These are phyloP conservation scores for Zoroaster sp. DNA, from an alignment of 53 echinoderm and acorn worm genomes.

Conservation along the genomic window DNA sequence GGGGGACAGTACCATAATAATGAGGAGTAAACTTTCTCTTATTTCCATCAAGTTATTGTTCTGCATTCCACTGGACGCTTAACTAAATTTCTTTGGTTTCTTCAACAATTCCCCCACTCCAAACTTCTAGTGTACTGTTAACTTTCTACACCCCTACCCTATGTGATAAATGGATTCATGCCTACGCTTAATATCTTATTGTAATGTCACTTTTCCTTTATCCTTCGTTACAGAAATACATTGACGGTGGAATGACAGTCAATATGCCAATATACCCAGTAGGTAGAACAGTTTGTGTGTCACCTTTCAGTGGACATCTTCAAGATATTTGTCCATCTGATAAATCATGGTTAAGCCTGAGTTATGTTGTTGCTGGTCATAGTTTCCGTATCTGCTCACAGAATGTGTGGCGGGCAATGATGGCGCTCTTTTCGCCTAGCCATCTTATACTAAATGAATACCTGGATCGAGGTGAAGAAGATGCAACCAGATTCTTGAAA, in stretches of 20 bases:
- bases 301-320: constrained; percentile 74
- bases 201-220: not conserved
- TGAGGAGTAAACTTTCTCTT: too few relatives aligned
- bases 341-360: constrained; percentile 52
- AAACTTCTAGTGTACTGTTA: too few relatives aligned
- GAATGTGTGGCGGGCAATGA: constrained; percentile 65
- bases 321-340: constrained; percentile 82
- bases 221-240: constrained; percentile 62
- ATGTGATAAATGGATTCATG: too few relatives aligned
- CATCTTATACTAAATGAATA: constrained; percentile 50
- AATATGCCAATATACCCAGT: constrained; percentile 69
- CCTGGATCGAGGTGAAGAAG: constrained; percentile 51
- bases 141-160: too few relatives aligned
- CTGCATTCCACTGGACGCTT: too few relatives aligned
- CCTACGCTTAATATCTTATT: too few relatives aligned
- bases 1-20: too few relatives aligned
- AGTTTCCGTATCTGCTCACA: constrained; percentile 65
- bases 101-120: too few relatives aligned
- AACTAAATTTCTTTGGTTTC: too few relatives aligned
- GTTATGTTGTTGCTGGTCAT: constrained; percentile 64
- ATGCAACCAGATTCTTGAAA: constrained; percentile 62
- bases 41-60: too few relatives aligned
- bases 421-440: constrained; percentile 68
- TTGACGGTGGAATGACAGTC: constrained; percentile 68
- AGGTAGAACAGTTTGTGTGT: constrained; percentile 67